Percentiles rank a stretch among this genome's conserved stretches.
Conservation (phyloP, 2,797 vertebrate genomes). For the Bucorvus abyssinicus region DNA sequence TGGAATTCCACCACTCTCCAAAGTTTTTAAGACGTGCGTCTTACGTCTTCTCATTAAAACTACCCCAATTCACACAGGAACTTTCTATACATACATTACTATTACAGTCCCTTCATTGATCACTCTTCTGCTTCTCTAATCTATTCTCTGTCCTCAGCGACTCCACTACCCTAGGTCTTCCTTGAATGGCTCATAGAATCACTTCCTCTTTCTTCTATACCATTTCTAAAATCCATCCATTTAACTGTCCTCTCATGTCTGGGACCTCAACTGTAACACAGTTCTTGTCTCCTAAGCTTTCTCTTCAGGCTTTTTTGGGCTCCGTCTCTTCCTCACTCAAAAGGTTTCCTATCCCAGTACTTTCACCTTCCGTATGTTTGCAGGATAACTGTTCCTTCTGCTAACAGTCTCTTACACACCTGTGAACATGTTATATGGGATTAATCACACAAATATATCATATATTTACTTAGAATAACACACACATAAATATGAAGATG, state of each 20-base stretch:
- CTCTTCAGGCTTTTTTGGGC: not conserved
- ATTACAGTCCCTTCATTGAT: not conserved
- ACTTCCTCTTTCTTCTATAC: not conserved
- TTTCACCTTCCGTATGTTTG: not conserved
- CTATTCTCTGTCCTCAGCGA: not conserved
- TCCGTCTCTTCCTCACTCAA: not conserved
- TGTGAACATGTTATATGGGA: not conserved
- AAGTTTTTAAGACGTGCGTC: not conserved
- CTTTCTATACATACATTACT: not conserved
- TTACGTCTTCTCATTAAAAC: not conserved
- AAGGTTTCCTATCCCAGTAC: not conserved
- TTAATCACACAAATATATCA: not conserved
- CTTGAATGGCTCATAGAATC: not conserved
- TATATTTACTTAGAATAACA: not conserved
- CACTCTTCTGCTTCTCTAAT: not conserved
- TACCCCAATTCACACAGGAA: not conserved
- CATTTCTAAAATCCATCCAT: not conserved
- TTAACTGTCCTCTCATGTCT: not conserved
- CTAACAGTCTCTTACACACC: not conserved
- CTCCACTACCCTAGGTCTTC: not conserved
- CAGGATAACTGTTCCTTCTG: not conserved
- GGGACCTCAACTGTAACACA: not conserved
- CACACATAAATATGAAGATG: accelerated
- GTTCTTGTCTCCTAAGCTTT: not conserved
- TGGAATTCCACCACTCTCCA: not conserved